Evolutionary conservation across 2,888 invertebrate genomes (phyloP).

Genomic region (Stenchaetothrips biformis): DNA sequence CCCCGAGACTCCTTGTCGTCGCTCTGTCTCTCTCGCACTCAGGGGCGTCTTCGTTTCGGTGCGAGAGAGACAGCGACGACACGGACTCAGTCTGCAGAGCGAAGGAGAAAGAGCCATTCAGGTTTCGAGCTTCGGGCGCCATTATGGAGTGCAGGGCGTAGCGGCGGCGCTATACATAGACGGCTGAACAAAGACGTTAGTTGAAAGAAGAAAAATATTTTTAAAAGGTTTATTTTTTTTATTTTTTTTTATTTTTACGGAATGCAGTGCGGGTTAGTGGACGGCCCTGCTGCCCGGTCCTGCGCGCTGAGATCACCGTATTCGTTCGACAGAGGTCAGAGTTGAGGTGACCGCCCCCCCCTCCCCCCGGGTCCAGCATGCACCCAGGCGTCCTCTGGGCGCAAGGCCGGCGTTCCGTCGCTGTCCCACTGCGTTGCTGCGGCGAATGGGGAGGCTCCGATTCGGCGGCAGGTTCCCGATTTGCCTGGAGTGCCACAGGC

Average conservation of each 20-base stretch:
- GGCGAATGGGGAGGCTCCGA: background rate
- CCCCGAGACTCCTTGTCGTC: too few species aligned
- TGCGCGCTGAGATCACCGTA: background rate
- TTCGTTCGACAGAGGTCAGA: constrained; percentile 25
- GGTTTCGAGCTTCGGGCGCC: too few species aligned
- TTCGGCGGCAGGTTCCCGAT: too few species aligned
- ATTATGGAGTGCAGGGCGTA: background rate
- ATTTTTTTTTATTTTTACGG: background rate
- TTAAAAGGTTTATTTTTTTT: background rate
- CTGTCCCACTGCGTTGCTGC: background rate
- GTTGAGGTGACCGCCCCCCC: constrained; percentile 27
- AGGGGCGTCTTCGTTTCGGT: too few species aligned
- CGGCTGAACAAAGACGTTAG: too few species aligned
- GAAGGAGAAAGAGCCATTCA: too few species aligned
- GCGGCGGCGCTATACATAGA: background rate
- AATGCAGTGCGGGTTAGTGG: background rate
- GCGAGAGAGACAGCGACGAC: too few species aligned
- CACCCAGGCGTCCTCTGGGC: constrained; percentile 50
- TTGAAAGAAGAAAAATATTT: background rate
- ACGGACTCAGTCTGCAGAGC: too few species aligned
- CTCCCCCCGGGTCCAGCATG: constrained; percentile 22
- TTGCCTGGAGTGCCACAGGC: too few species aligned
- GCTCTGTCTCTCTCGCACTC: too few species aligned
- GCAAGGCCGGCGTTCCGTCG: constrained; percentile 9
- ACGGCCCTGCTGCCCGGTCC: background rate